A percentile compares a stretch with the other conserved stretches of the same genome.
Conservation (phyloP, 2,888 invertebrate genomes). For the Cordilura impudica region DNA sequence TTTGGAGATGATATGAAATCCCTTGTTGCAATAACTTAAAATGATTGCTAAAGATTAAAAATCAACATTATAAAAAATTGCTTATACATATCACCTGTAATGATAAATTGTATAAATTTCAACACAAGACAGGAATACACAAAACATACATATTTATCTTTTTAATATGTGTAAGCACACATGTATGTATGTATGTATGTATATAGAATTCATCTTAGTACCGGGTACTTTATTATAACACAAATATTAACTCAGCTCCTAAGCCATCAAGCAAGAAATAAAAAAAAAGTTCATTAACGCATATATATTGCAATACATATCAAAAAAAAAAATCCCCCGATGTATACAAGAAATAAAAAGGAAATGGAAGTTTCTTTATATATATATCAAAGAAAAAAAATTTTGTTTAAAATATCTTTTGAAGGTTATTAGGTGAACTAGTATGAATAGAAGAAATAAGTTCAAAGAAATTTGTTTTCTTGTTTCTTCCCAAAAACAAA, state of each 20-base stretch:
- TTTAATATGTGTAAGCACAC: neutral
- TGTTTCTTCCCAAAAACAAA: neutral
- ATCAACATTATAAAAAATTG: conserved; percentile 73
- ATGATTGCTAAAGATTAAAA: conserved; percentile 75
- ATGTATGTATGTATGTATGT: neutral
- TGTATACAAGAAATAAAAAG: too few relatives aligned
- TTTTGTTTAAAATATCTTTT: conserved; percentile 33
- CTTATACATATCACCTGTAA: conserved; percentile 64
- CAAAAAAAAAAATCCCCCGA: too few relatives aligned
- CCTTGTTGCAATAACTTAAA: conserved; percentile 64
- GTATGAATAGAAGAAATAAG: neutral
- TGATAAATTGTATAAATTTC: conserved; percentile 74
- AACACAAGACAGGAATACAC: conserved; percentile 63
- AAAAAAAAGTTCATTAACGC: conserved; percentile 64
- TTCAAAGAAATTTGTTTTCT: too few relatives aligned
- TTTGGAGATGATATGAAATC: conserved; percentile 46
- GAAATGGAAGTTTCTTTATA: neutral
- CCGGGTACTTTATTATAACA: conserved; percentile 40
- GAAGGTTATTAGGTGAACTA: conserved; percentile 51
- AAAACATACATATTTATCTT: conserved; percentile 5
- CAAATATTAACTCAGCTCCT: conserved; percentile 53
- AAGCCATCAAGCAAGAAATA: conserved; percentile 42
- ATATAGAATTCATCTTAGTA: neutral
- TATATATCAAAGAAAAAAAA: conserved; percentile 20
- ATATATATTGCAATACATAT: neutral